Evolutionary conservation across 2,113 vertebrate genomes (phyloP).

Genomic region (Arvicanthis niloticus): DNA sequence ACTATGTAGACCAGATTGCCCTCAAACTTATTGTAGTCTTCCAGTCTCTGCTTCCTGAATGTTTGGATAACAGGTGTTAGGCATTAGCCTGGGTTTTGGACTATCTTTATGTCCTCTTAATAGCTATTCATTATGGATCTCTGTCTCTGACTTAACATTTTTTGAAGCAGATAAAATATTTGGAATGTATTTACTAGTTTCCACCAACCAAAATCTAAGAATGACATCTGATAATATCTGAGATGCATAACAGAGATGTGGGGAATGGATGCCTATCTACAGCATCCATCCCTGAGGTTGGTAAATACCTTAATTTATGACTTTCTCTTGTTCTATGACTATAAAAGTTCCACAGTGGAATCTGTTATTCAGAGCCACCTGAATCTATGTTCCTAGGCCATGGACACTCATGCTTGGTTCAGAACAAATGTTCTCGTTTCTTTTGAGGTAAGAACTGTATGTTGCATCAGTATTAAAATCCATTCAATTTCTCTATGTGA

Average conservation of each 20-base stretch:
- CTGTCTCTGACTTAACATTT: background rate
- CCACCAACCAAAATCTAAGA: background rate
- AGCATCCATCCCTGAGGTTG: too few relatives aligned
- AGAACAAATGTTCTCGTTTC: background rate
- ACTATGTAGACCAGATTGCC: background rate
- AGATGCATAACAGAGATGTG: background rate
- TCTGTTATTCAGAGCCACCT: background rate
- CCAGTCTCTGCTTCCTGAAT: background rate
- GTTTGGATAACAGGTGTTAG: background rate
- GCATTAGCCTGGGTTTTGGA: background rate
- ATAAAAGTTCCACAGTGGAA: background rate
- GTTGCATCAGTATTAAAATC: background rate
- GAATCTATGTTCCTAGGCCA: background rate
- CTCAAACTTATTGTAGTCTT: background rate
- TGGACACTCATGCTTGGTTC: background rate
- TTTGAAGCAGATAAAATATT: background rate
- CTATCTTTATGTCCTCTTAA: background rate
- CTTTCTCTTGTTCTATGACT: background rate
- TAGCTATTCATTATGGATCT: background rate
- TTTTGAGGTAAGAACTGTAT: background rate
- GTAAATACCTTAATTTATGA: background rate
- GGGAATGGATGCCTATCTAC: background rate
- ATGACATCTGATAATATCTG: background rate
- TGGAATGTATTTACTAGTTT: background rate
- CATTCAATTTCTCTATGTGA: background rate